Base-by-base conservation (phyloP, 2,113 vertebrate species). In the Myiagra hebetior region DNA sequence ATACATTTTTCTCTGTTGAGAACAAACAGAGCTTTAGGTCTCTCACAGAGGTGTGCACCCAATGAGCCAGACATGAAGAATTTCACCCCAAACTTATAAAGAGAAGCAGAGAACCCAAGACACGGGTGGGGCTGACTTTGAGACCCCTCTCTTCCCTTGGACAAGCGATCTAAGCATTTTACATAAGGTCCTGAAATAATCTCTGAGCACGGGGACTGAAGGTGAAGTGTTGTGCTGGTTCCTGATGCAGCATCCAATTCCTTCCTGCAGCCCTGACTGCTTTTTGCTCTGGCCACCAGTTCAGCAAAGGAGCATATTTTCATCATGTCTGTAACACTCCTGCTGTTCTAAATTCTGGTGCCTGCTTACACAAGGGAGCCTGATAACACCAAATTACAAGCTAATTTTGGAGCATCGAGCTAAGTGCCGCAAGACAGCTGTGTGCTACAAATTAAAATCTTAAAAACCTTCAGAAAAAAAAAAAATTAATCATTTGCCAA, bases 361-460 rank as follows among this genome's bases (percentile, higher is more conserved):
- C 76, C 76, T 75, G 73, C 76, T 92, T 89, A 72, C 68, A 82
- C 77, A 86, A 87, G 80, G 72, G 41, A 95, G 89, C 74, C 85
- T 96, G 92, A 77, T 95, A 94, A 90, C 75, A 87, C 65, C 47
- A 95, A 97, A 96, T 96, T 94, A 92, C 90, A 74, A 82, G 84
- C 81, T 96, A 91, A 96, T 95, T 96, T 94, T 94, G 77, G 72
- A 96, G 88, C 89, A 95, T 50, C 18, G 4, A 94, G 78, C 57
- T 86, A 95, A 92, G 87, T 81, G 75, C 88, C 80, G 67, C 87
- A 70, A 92, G 95, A 77, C 81, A 95, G 90, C 74, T 89, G 72
- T 64, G 49, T 78, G 68, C 39, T 78, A 72, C 79, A 95, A 88
- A 94, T 89, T 90, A 94, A 93, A 96, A 86, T 83, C 94, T 95